A percentile compares a stretch with the other conserved stretches of the same genome.
These are phyloP conservation scores for Oscheius sp. DNA, from an alignment of 2,888 invertebrate species.

Conservation along the genomic window DNA sequence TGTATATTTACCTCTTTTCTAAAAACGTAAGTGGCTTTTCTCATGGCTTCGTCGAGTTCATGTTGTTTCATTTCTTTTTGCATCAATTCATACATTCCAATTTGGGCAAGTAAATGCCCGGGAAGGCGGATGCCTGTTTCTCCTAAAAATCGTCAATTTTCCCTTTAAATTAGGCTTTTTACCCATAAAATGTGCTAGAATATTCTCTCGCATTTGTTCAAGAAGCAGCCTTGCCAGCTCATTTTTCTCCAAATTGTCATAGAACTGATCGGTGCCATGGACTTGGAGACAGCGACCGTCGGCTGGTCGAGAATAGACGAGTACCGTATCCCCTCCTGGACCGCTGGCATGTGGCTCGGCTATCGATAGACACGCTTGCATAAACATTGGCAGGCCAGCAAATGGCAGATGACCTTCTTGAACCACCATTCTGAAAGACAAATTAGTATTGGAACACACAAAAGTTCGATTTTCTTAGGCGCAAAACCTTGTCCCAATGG, in stretches of 20 bases:
- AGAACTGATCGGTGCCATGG: not conserved
- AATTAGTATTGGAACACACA: too few relatives aligned
- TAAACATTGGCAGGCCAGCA: not conserved
- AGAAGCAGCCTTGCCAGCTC: not conserved
- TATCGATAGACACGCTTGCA: slow-evolving; percentile 8
- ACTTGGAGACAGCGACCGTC: not conserved
- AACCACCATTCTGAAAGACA: slow-evolving; percentile 1
- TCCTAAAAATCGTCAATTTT: too few relatives aligned
- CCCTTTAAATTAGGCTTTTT: too few relatives aligned
- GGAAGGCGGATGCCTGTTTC: not conserved
- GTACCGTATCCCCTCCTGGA: slow-evolving; percentile 4
- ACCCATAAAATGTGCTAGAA: too few relatives aligned
- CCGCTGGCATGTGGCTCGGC: slow-evolving; percentile 28
- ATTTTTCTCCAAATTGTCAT: not conserved
- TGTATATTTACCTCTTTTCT: not conserved
- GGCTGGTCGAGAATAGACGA: not conserved
- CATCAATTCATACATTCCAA: not conserved
- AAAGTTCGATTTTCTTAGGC: too few relatives aligned
- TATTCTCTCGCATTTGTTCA: not conserved
- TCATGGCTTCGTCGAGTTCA: not conserved
- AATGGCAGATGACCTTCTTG: not conserved
- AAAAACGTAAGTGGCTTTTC: not conserved
- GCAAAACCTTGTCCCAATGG: too few relatives aligned
- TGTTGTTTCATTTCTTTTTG: not conserved
- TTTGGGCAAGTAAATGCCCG: not conserved